Percentiles rank a stretch among this genome's conserved stretches.
Conservation (phyloP, 2,888 invertebrate species). For the Oligia fasciuncula region DNA sequence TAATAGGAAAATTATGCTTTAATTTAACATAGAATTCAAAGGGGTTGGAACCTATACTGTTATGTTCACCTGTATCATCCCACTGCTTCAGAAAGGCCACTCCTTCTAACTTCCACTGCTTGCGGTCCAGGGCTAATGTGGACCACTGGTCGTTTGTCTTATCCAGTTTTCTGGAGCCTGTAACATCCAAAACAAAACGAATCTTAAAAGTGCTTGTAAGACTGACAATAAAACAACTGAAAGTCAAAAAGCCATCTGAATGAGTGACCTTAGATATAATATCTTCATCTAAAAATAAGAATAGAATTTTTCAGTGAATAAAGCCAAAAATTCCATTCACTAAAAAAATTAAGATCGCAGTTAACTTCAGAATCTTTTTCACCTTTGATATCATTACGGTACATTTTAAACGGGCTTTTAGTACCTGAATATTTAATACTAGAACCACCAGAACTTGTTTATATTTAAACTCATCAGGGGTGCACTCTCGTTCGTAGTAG, state of each 20-base stretch:
- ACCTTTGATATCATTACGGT: constrained; percentile 22
- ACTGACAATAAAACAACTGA: neutral
- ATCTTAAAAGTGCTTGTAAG: neutral
- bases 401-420: constrained; percentile 1
- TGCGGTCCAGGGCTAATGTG: too few species aligned
- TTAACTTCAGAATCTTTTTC: constrained; percentile 37
- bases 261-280: neutral
- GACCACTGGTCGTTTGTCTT: too few species aligned
- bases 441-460: neutral
- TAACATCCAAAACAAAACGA: neutral
- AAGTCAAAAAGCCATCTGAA: constrained; percentile 9
- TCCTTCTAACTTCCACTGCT: neutral
- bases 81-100: neutral
- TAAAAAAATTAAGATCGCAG: constrained; percentile 14
- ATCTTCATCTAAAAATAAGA: constrained; percentile 5
- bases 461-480: neutral
- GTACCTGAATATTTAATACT: neutral
- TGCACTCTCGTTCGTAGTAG: neutral
- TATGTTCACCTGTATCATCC: too few species aligned
- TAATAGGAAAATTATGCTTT: neutral
- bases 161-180: neutral
- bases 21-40: too few species aligned
- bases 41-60: too few species aligned
- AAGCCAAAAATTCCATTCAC: constrained; percentile 26
- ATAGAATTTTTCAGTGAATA: constrained; percentile 26